phyloP scores from a whole-genome alignment of 2,888 invertebrate species.

The Cephonodes hylas region DNA sequence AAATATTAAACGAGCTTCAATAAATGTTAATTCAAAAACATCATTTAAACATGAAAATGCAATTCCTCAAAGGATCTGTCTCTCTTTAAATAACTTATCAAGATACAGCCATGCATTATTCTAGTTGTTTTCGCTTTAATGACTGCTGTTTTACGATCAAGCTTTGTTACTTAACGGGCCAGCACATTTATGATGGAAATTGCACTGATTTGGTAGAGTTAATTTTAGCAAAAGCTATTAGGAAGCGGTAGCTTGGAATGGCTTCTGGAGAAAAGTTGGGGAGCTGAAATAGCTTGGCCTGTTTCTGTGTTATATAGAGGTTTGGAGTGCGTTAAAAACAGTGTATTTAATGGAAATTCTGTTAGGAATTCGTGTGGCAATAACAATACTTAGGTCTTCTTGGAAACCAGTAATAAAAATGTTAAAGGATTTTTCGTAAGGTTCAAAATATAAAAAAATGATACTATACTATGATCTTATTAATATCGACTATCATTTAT shows the following conservation, averaged over 20 bases:
- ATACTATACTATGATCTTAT: too few relatives aligned
- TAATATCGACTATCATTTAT: too few relatives aligned
- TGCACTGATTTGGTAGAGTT: background rate
- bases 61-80: background rate
- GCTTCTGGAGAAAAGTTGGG: background rate
- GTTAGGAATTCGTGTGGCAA: too few relatives aligned
- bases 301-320: too few relatives aligned
- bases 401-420: too few relatives aligned
- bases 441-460: too few relatives aligned
- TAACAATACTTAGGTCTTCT: too few relatives aligned
- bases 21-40: background rate
- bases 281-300: too few relatives aligned
- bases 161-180: background rate
- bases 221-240: background rate
- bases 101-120: conserved; percentile 1
- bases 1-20: background rate
- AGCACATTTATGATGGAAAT: background rate
- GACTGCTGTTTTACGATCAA: conserved; percentile 5
- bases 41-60: background rate
- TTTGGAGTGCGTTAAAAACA: too few relatives aligned
- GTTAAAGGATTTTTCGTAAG: too few relatives aligned
- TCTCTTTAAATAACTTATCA: background rate
- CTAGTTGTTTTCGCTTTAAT: background rate
- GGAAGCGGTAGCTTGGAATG: background rate
- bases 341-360: too few relatives aligned